Conservation (phyloP, 1,140 invertebrate species). For the Wiebesia pumilae region DNA sequence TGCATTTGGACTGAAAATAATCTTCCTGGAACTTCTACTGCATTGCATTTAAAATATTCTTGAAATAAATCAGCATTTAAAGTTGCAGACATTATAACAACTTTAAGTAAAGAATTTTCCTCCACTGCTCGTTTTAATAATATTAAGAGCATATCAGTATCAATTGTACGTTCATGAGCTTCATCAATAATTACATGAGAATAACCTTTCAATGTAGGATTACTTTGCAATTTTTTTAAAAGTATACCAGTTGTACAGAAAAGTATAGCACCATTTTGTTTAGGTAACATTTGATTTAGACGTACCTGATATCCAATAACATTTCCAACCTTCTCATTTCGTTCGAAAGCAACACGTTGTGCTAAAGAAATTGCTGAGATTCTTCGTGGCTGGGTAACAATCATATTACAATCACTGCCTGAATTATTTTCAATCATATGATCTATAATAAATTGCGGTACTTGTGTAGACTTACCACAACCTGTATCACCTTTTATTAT, state of each 20-base stretch:
- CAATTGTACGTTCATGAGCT: slow-evolving; percentile 83
- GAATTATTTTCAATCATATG: slow-evolving; percentile 72
- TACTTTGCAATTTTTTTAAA: slow-evolving; percentile 79
- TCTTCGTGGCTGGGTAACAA: slow-evolving; percentile 92
- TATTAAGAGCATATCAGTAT: slow-evolving; percentile 79
- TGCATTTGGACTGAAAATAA: slow-evolving; percentile 77
- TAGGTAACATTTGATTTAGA: slow-evolving; percentile 58
- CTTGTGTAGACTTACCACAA: slow-evolving; percentile 92
- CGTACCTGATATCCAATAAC: slow-evolving; percentile 89
- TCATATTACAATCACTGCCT: slow-evolving; percentile 81
- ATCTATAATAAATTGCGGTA: slow-evolving; percentile 94
- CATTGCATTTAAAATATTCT: slow-evolving; percentile 80
- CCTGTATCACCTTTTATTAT: slow-evolving; percentile 91
- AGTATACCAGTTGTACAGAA: slow-evolving; percentile 87
- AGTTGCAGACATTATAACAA: slow-evolving; percentile 93
- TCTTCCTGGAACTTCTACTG: slow-evolving; percentile 74
- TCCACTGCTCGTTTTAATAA: slow-evolving; percentile 75
- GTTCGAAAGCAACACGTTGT: slow-evolving; percentile 87
- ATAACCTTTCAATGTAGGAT: slow-evolving; percentile 72
- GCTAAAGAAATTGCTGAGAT: slow-evolving; percentile 93
- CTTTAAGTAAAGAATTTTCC: slow-evolving; percentile 73
- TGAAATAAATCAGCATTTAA: slow-evolving; percentile 84
- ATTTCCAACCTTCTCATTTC: slow-evolving; percentile 85
- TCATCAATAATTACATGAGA: slow-evolving; percentile 87
- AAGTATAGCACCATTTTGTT: slow-evolving; percentile 74